These are phyloP conservation scores for Poecile montanus DNA, from an alignment of 2,797 vertebrate species.

Conservation along the genomic window DNA sequence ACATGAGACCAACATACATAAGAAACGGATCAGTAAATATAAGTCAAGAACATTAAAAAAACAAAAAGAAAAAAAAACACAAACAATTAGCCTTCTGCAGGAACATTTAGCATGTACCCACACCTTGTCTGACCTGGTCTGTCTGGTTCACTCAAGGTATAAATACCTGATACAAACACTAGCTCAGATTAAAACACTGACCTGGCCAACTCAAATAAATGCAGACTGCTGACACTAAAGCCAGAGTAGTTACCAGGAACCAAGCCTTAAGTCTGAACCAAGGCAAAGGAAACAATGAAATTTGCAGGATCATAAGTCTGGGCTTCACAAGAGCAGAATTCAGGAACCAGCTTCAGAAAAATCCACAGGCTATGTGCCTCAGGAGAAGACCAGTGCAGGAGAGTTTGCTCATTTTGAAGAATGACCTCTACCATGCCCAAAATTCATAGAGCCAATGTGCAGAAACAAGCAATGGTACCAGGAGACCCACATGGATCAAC, in stretches of 20 bases:
- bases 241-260: background rate
- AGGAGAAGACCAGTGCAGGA: background rate
- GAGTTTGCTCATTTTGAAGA: background rate
- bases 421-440: background rate
- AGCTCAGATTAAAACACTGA: background rate
- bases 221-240: background rate
- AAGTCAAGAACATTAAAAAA: background rate
- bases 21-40: background rate
- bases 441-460: background rate
- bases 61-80: background rate
- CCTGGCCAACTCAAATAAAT: background rate
- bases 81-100: background rate
- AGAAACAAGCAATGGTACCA: background rate
- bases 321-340: background rate
- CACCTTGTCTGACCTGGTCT: background rate
- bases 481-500: background rate
- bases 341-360: background rate
- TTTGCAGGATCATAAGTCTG: rapidly evolving
- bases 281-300: background rate
- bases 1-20: background rate
- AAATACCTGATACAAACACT: background rate
- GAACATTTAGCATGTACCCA: background rate
- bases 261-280: background rate
- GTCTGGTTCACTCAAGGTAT: background rate
- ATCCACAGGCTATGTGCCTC: background rate